These are phyloP conservation scores for Diaperis boleti DNA, from an alignment of 2,888 invertebrate genomes.

Conservation along the genomic window DNA sequence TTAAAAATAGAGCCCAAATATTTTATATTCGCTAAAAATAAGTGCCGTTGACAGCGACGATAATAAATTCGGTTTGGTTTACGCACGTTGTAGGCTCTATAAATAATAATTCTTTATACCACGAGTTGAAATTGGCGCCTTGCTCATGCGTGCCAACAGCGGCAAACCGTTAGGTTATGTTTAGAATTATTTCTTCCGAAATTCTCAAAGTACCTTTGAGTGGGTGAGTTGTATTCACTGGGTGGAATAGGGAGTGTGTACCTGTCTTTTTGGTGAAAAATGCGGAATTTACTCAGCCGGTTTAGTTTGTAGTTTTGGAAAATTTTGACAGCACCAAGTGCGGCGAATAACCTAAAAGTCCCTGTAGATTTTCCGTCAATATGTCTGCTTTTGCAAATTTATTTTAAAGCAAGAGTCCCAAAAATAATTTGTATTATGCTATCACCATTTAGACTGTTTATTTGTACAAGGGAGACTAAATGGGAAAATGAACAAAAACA, in stretches of 20 bases:
- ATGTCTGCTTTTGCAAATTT: constrained; percentile 44
- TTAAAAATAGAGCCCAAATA: constrained; percentile 36
- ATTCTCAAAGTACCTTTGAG: constrained; percentile 1
- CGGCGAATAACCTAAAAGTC: constrained; percentile 49
- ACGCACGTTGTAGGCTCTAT: not conserved
- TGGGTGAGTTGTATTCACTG: constrained; percentile 7
- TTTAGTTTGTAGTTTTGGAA: constrained; percentile 7
- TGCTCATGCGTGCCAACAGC: constrained; percentile 23
- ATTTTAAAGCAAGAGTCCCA: constrained; percentile 32
- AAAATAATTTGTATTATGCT: constrained; percentile 38
- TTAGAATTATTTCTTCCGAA: constrained; percentile 14
- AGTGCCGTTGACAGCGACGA: constrained; percentile 14
- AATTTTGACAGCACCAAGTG: constrained; percentile 13
- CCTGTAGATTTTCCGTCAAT: constrained; percentile 51
- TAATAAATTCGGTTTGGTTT: constrained; percentile 20
- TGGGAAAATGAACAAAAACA: constrained; percentile 53
- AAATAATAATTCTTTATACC: not conserved
- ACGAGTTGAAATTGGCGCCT: constrained; percentile 12
- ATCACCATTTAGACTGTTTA: constrained; percentile 25
- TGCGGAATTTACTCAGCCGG: not conserved
- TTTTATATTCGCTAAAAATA: constrained; percentile 37
- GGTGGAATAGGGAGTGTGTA: not conserved
- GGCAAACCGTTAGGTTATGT: constrained; percentile 27
- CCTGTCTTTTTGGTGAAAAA: constrained; percentile 1
- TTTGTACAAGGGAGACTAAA: constrained; percentile 22